A percentile compares a stretch with the other conserved stretches of the same genome.
phyloP scores from a whole-genome alignment of 92 coral and sea anemone genomes.

The Metridium senile region DNA sequence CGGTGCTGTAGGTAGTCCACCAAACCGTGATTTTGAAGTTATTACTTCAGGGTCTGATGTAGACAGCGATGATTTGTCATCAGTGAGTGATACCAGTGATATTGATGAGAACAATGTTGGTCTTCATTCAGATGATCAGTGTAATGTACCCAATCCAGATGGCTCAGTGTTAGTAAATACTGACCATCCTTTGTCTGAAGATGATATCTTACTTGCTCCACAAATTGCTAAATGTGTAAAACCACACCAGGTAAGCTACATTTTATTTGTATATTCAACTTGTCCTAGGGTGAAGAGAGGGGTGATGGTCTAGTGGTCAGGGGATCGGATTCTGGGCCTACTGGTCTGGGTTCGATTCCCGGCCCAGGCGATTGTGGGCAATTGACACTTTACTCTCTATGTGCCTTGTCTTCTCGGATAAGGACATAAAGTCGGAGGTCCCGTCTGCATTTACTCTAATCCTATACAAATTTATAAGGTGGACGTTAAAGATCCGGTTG shows the following conservation, averaged over 20 bases:
- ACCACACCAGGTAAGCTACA: constrained; percentile 86
- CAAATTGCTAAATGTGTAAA: constrained; percentile 74
- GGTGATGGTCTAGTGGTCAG: too few relatives aligned
- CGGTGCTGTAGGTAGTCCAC: constrained; percentile 14
- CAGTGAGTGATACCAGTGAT: constrained; percentile 9
- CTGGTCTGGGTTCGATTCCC: too few relatives aligned
- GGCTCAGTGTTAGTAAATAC: constrained; percentile 89
- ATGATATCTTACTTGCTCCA: constrained; percentile 84
- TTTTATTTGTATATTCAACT: background rate
- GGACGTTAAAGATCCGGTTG: too few relatives aligned
- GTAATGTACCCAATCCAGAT: constrained; percentile 65
- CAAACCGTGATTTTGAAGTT: constrained; percentile 40
- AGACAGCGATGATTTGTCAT: constrained; percentile 28
- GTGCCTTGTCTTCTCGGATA: too few relatives aligned
- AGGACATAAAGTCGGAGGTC: too few relatives aligned
- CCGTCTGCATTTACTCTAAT: too few relatives aligned
- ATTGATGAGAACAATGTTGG: constrained; percentile 89
- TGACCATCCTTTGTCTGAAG: constrained; percentile 87
- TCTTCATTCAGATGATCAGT: constrained; percentile 75
- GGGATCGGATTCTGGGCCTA: too few relatives aligned
- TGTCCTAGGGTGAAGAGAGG: too few relatives aligned
- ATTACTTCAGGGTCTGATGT: constrained; percentile 46
- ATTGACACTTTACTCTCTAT: too few relatives aligned
- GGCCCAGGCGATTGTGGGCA: too few relatives aligned
- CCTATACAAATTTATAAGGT: too few relatives aligned